These are phyloP conservation scores for Morinoia aosen DNA, from an alignment of 2,888 invertebrate species.

Conservation along the genomic window DNA sequence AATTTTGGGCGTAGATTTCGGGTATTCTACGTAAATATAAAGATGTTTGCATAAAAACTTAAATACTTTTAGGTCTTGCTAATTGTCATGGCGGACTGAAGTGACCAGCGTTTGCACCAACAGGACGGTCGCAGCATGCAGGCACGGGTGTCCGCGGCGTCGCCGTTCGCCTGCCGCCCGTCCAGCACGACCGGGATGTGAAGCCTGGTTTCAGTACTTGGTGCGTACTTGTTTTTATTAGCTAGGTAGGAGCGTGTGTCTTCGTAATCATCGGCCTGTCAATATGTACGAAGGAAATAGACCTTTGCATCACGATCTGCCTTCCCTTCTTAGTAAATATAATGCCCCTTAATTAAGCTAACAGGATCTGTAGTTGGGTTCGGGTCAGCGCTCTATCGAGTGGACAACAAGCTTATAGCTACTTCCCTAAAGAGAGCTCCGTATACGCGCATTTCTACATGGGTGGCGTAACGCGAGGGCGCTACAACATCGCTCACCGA, in stretches of 20 bases:
- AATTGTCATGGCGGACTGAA: too few relatives aligned
- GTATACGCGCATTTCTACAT: background rate
- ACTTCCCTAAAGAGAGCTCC: background rate
- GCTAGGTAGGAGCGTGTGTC: constrained; percentile 44
- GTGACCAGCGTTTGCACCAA: too few relatives aligned
- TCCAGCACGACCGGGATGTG: background rate
- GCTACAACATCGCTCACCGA: constrained; percentile 5
- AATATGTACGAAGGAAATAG: constrained; percentile 50
- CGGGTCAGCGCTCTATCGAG: constrained; percentile 34
- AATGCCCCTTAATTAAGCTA: constrained; percentile 50
- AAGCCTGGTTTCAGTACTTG: constrained; percentile 43
- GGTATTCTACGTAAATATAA: background rate
- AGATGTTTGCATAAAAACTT: background rate
- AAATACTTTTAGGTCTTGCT: background rate
- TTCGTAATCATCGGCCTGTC: constrained; percentile 48
- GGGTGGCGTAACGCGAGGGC: constrained; percentile 14
- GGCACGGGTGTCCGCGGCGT: background rate
- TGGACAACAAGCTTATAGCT: constrained; percentile 34
- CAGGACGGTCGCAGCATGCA: background rate
- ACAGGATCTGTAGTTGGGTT: constrained; percentile 39
- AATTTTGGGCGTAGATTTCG: background rate
- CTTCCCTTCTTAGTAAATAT: constrained; percentile 51
- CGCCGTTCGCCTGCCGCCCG: background rate
- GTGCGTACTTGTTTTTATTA: constrained; percentile 46
- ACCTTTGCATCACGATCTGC: constrained; percentile 51